Evolutionary conservation across 2,888 invertebrate genomes (phyloP).

Genomic region (Pocota personata): DNA sequence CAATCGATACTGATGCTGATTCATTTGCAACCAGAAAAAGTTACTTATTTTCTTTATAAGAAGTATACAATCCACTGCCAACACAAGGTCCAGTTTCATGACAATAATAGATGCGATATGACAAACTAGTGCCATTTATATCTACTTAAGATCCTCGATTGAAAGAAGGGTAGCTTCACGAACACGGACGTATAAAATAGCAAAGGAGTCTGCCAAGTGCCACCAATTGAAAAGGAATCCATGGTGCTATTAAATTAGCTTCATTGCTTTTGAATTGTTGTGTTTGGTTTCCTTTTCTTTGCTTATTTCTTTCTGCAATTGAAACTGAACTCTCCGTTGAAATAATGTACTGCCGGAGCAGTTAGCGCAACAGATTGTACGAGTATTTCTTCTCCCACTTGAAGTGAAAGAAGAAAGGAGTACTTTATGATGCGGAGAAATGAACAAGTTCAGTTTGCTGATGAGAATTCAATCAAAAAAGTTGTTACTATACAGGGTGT

Average conservation of each 20-base stretch:
- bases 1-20: no score
- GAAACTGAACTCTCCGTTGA: background rate
- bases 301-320: constrained; percentile 11
- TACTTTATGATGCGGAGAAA: no score
- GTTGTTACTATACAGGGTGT: no score
- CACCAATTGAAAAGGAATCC: background rate
- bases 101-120: background rate
- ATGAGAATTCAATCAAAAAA: no score
- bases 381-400: no score
- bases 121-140: background rate
- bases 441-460: no score
- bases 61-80: no score
- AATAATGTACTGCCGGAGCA: background rate
- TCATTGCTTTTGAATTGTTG: constrained; percentile 25
- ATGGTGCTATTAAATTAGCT: constrained; percentile 1
- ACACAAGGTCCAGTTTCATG: background rate
- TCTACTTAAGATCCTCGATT: background rate
- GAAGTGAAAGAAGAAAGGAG: no score
- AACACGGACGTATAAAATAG: background rate
- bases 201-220: constrained; percentile 16
- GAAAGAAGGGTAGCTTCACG: background rate
- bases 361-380: background rate
- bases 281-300: background rate
- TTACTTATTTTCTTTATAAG: background rate
- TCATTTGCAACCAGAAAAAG: background rate